These are phyloP conservation scores for Hystrix cristata DNA, from an alignment of 2,113 vertebrate genomes.

Conservation along the genomic window DNA sequence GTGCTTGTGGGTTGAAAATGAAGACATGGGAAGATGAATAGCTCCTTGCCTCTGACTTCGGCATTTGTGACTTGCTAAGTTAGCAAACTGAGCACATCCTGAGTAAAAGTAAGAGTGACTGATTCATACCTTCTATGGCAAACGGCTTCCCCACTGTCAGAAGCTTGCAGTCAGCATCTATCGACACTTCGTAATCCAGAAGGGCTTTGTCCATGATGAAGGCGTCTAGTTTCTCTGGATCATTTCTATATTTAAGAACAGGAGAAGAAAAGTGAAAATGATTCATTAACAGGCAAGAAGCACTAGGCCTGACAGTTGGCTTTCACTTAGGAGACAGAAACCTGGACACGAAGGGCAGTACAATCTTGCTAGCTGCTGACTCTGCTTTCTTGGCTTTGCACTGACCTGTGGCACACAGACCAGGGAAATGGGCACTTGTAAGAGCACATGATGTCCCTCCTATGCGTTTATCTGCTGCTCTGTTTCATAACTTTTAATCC, in stretches of 20 bases:
- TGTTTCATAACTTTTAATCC: background rate
- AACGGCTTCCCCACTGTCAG: conserved; percentile 98
- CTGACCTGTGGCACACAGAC: background rate
- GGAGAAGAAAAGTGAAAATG: conserved; percentile 77
- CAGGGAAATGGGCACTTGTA: background rate
- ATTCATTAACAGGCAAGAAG: conserved; percentile 67
- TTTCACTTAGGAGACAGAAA: conserved; percentile 68
- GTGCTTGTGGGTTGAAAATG: conserved; percentile 63
- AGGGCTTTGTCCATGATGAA: conserved; percentile 99
- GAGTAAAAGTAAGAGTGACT: conserved; percentile 46
- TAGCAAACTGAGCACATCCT: conserved; percentile 37
- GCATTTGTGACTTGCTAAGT: conserved; percentile 48
- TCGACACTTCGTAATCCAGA: conserved; percentile 98
- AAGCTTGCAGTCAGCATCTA: conserved; percentile 98
- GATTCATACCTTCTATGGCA: conserved; percentile 96
- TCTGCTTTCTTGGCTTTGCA: background rate
- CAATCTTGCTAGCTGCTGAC: conserved; percentile 11
- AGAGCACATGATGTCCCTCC: background rate
- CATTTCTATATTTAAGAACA: conserved; percentile 90
- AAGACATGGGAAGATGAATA: conserved; percentile 70
- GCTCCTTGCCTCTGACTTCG: conserved; percentile 27
- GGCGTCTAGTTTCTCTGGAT: conserved; percentile 97
- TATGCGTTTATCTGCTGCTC: background rate
- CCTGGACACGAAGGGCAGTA: background rate
- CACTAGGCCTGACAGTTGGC: background rate